Base-by-base conservation (phyloP, 2,113 vertebrate genomes). In the Eulemur rufifrons region DNA sequence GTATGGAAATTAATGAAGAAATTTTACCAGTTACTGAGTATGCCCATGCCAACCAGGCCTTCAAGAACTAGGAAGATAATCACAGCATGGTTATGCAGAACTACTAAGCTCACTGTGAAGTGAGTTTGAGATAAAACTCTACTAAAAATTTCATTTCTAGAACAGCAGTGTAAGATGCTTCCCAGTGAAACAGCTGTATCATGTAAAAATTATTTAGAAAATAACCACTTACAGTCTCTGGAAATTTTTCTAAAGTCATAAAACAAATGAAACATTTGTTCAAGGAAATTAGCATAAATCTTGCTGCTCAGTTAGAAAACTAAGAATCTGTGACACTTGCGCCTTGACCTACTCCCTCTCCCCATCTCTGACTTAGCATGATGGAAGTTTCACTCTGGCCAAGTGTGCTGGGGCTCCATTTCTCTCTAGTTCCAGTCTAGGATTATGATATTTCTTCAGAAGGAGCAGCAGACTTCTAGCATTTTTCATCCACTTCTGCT, bases 361-460 rank as follows among this genome's bases (percentile, higher is more conserved):
- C 11, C 17, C 3, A 15, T 66, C 2, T 8, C 34, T 21, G 61
- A 3, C 29, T 27, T 5, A 83, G 7, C 13, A 23, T 4, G 73
- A 37, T 76, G 12, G 21, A 37, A 32, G 25, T 32, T 68, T 32
- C 54, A n/a, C 54, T 56, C 73, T 32, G 20, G 29, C 27, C 23
- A 14, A 4, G 5, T 1, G 14, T 83, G 39, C 1, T 23, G 2
- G 1, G 18, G 25, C 1, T 59, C 27, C 20, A 76, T 37, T 12
- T 76, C 17, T 3, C 5, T 37, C 18, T 66, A 8, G 17, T 8
- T 6, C 17, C 27, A 86, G 15, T n/a, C 50, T 86, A 68, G 37
- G 21, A 4, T 6, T 66, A 8, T 94, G 10, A 23, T 14, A 34
- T 94, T 61, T 50, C 34, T 63, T 66, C 4, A 56, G 29, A 9